A percentile compares a stretch with the other conserved stretches of the same genome.
Evolutionary conservation across 2,113 vertebrate genomes (phyloP).

Genomic region (Siphamia tubifer): DNA sequence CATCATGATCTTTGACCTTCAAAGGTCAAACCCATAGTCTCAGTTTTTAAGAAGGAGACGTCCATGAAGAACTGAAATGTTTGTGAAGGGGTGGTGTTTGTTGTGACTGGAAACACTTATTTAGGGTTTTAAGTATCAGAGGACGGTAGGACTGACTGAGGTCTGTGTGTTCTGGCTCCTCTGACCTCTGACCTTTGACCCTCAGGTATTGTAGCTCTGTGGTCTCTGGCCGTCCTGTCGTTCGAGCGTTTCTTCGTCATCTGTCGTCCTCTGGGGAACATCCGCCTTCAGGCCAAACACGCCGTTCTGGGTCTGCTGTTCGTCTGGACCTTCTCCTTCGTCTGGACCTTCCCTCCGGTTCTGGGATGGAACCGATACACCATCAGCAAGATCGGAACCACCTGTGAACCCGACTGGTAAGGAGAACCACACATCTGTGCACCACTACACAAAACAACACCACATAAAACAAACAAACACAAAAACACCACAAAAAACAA

Average conservation of each 20-base stretch:
- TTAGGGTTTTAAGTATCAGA: too few relatives aligned
- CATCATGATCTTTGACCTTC: too few relatives aligned
- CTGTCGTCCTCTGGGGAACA: constrained; percentile 83
- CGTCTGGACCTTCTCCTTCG: constrained; percentile 88
- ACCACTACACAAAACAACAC: too few relatives aligned
- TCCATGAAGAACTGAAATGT: too few relatives aligned
- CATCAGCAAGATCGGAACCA: constrained; percentile 90
- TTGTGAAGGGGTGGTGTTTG: too few relatives aligned
- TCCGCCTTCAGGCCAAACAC: constrained; percentile 76
- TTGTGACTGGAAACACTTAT: too few relatives aligned
- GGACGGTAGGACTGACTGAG: too few relatives aligned
- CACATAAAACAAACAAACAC: too few relatives aligned
- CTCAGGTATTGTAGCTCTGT: constrained; percentile 88
- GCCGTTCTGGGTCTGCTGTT: constrained; percentile 84
- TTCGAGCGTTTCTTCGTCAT: constrained; percentile 87
- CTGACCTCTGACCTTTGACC: constrained; percentile 16
- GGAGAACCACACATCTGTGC: too few relatives aligned
- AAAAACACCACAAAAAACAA: too few relatives aligned
- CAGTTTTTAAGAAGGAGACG: too few relatives aligned
- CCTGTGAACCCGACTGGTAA: constrained; percentile 94
- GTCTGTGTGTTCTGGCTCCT: neutral
- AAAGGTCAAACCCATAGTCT: too few relatives aligned
- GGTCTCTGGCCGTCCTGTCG: constrained; percentile 89
- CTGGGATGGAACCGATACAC: constrained; percentile 92
- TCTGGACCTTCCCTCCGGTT: constrained; percentile 88